Conservation (phyloP, 2,888 invertebrate genomes). For the Vannuccia rotundouncinata region DNA sequence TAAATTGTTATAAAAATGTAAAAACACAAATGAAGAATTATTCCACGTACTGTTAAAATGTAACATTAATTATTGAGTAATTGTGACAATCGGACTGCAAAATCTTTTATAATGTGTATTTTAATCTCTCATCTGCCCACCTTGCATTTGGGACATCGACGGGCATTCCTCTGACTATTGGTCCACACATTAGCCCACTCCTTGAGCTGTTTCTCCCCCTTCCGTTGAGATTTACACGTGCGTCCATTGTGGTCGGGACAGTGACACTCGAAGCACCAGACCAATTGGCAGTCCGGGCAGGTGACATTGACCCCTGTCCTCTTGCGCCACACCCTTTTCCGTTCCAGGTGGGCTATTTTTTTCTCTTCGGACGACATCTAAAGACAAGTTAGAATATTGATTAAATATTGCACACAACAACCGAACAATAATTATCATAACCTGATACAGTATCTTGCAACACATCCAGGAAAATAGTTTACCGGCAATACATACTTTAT, state of each 20-base stretch:
- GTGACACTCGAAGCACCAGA: constrained; percentile 37
- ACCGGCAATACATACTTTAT: too few relatives aligned
- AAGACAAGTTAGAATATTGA: neutral
- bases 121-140: too few relatives aligned
- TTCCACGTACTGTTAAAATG: too few relatives aligned
- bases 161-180: constrained; percentile 30
- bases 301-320: constrained; percentile 31
- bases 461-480: too few relatives aligned
- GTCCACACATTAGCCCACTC: constrained; percentile 25
- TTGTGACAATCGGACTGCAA: too few relatives aligned
- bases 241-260: constrained; percentile 36
- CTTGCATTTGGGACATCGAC: constrained; percentile 36
- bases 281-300: constrained; percentile 29
- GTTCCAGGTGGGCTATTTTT: neutral
- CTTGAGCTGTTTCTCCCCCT: constrained; percentile 25
- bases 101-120: too few relatives aligned
- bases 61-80: too few relatives aligned
- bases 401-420: neutral
- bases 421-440: too few relatives aligned
- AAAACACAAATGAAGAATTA: too few relatives aligned
- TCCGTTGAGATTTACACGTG: constrained; percentile 21
- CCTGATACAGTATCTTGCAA: too few relatives aligned
- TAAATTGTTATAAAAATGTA: too few relatives aligned
- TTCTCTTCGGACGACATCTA: neutral
- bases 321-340: neutral